phyloP scores from a whole-genome alignment of 1,140 invertebrate genomes.

The Zaprionus tsacasi region DNA sequence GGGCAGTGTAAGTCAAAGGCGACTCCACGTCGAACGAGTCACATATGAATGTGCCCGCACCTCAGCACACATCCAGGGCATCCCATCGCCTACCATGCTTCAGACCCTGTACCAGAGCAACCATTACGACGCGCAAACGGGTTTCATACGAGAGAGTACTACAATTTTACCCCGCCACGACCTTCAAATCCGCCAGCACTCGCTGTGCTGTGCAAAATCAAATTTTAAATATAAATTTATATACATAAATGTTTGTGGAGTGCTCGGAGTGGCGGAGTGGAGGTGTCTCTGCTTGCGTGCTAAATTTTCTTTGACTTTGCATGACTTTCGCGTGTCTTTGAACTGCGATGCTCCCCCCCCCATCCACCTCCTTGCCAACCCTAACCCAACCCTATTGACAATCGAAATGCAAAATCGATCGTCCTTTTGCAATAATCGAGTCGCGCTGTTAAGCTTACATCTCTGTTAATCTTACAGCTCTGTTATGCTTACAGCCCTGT shows the following conservation, averaged over 20 bases:
- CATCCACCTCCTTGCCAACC: background rate
- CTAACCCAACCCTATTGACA: too few species aligned
- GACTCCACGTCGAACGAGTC: constrained; percentile 32
- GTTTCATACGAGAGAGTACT: constrained; percentile 7
- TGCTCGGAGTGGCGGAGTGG: background rate
- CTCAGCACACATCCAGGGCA: background rate
- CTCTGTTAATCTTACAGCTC: too few species aligned
- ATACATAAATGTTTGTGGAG: constrained; percentile 58
- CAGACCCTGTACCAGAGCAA: background rate
- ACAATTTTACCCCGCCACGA: background rate
- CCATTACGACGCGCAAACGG: constrained; percentile 4
- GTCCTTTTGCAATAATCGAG: constrained; percentile 5
- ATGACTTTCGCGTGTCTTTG: constrained; percentile 68
- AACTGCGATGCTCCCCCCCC: constrained; percentile 11
- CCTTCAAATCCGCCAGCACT: background rate
- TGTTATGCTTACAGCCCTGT: background rate
- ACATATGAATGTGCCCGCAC: constrained; percentile 42
- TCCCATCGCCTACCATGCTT: background rate
- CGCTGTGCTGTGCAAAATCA: constrained; percentile 2
- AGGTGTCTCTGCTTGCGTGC: constrained; percentile 56
- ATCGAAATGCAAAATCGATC: constrained; percentile 14
- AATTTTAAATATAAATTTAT: constrained; percentile 57
- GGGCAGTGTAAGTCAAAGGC: constrained; percentile 23
- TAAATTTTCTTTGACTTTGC: constrained; percentile 72
- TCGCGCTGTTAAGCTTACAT: constrained; percentile 10